Evolutionary conservation across 2,888 invertebrate genomes (phyloP).

Genomic region (Syrphus vitripennis): DNA sequence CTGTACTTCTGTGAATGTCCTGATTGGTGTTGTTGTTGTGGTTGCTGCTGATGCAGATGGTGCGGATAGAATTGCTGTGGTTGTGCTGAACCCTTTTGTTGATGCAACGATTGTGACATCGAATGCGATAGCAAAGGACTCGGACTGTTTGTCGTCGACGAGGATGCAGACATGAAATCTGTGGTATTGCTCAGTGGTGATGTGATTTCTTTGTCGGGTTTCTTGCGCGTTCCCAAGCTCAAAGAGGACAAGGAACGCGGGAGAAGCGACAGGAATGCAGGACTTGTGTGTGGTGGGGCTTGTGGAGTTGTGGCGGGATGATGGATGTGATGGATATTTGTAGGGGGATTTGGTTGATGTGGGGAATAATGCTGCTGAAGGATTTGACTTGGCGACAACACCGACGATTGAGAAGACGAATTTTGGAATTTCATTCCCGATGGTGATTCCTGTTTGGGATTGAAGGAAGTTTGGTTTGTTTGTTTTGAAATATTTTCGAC

Average conservation of each 20-base stretch:
- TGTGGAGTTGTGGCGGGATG: slow-evolving; percentile 76
- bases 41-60: slow-evolving; percentile 71
- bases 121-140: slow-evolving; percentile 75
- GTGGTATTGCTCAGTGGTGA: slow-evolving; percentile 78
- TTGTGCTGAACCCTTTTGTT: slow-evolving; percentile 74
- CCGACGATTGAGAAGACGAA: slow-evolving; percentile 70
- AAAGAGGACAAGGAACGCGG: slow-evolving; percentile 81
- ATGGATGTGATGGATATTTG: slow-evolving; percentile 74
- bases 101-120: slow-evolving; percentile 81
- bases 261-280: slow-evolving; percentile 81
- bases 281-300: slow-evolving; percentile 77
- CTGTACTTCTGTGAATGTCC: slow-evolving; percentile 74
- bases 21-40: slow-evolving; percentile 74
- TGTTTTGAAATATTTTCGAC: slow-evolving; percentile 29
- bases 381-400: slow-evolving; percentile 77
- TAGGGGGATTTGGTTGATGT: slow-evolving; percentile 75
- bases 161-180: slow-evolving; percentile 75
- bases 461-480: slow-evolving; percentile 58
- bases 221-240: slow-evolving; percentile 80
- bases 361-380: slow-evolving; percentile 75
- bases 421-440: slow-evolving; percentile 75
- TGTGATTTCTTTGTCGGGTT: slow-evolving; percentile 80
- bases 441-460: slow-evolving; percentile 78
- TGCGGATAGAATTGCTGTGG: slow-evolving; percentile 71
- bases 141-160: slow-evolving; percentile 70